A percentile compares a stretch with the other conserved stretches of the same genome.
Evolutionary conservation across 2,797 vertebrate genomes (phyloP).

Genomic region (Lemur catta): DNA sequence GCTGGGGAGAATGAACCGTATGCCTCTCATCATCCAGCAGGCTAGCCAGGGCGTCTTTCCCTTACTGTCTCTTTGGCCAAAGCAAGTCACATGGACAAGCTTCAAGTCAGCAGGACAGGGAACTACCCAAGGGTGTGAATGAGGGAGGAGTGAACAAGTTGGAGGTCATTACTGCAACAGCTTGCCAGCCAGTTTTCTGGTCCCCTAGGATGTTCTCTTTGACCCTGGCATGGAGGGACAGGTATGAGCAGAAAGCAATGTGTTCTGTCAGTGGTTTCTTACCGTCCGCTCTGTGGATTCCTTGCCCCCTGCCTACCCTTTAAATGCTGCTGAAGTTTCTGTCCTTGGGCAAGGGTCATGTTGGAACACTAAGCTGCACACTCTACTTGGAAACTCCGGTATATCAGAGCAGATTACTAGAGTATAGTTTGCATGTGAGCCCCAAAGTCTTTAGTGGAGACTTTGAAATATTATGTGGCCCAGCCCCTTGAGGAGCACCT

Average conservation of each 20-base stretch:
- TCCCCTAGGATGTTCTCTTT: neutral
- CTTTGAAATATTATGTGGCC: neutral
- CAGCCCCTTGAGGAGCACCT: neutral
- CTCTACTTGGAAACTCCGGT: neutral
- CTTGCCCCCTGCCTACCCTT: neutral
- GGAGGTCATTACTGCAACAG: no score
- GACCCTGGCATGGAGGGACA: neutral
- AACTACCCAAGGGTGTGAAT: neutral
- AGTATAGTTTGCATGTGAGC: neutral
- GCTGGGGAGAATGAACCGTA: neutral
- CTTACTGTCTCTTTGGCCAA: neutral
- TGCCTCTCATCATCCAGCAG: neutral
- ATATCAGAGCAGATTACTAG: neutral
- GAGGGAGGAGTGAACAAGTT: neutral
- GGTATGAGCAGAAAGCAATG: neutral
- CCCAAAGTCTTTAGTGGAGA: neutral
- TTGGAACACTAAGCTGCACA: neutral
- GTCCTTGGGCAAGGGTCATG: neutral
- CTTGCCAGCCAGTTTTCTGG: neutral
- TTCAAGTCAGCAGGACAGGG: neutral
- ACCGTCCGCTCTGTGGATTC: neutral
- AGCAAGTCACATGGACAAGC: neutral
- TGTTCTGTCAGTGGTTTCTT: neutral
- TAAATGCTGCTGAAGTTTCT: neutral
- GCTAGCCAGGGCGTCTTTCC: neutral